phyloP scores from a whole-genome alignment of 2,888 invertebrate genomes.

The Phorcus lineatus region DNA sequence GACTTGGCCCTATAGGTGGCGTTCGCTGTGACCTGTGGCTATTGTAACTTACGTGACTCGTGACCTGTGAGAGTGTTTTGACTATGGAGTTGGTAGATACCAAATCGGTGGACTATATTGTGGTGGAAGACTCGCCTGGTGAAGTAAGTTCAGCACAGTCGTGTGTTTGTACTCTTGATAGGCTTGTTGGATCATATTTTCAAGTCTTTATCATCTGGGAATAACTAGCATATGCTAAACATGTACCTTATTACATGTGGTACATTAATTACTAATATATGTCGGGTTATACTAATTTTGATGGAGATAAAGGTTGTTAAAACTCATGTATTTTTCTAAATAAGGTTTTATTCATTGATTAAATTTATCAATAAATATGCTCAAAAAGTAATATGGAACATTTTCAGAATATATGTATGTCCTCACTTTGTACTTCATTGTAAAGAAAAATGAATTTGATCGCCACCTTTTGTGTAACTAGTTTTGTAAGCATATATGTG shows the following conservation, averaged over 20 bases:
- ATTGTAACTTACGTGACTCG: not conserved
- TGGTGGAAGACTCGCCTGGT: not conserved
- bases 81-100: slow-evolving; percentile 11
- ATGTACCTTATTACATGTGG: too few species aligned
- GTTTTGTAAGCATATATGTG: too few species aligned
- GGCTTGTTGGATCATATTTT: too few species aligned
- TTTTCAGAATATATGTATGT: not conserved
- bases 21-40: not conserved
- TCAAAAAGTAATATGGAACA: not conserved
- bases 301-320: not conserved
- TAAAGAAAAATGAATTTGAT: not conserved
- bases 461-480: not conserved
- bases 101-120: not conserved
- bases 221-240: too few species aligned
- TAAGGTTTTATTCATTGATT: not conserved
- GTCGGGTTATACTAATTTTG: not conserved
- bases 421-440: not conserved
- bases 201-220: too few species aligned
- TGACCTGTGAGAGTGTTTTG: not conserved
- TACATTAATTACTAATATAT: too few species aligned
- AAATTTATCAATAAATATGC: not conserved
- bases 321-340: not conserved
- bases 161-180: too few species aligned
- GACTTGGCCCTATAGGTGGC: not conserved
- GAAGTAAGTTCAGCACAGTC: not conserved